These are phyloP conservation scores for Fukomys damarensis DNA, from an alignment of 2,113 vertebrate genomes.

Conservation along the genomic window DNA sequence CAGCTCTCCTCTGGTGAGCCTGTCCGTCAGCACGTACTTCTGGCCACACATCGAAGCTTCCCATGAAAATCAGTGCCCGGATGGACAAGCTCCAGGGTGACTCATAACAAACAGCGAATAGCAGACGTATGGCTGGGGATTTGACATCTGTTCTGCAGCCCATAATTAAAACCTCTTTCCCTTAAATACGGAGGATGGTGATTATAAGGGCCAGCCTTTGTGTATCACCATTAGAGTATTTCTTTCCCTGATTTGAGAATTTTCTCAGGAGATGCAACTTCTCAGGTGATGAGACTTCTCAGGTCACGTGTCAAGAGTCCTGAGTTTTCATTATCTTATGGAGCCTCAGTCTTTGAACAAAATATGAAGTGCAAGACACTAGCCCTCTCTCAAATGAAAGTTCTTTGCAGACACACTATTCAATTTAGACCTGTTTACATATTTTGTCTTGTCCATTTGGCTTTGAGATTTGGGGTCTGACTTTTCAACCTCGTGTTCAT, in stretches of 20 bases:
- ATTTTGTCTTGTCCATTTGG: not conserved
- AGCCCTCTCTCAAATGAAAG: not conserved
- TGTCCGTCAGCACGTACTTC: slow-evolving; percentile 64
- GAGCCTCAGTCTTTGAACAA: not conserved
- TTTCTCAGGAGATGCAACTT: slow-evolving; percentile 28
- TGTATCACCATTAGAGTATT: not conserved
- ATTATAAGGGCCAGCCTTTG: slow-evolving; percentile 17
- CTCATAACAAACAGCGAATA: slow-evolving; percentile 80
- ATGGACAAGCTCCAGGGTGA: slow-evolving; percentile 81
- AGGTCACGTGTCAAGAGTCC: not conserved
- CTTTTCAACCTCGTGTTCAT: not conserved
- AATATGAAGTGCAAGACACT: not conserved
- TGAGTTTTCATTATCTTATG: not conserved
- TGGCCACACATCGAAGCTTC: slow-evolving; percentile 72
- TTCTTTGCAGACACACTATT: not conserved
- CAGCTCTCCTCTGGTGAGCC: slow-evolving; percentile 48
- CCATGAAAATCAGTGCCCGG: slow-evolving; percentile 40
- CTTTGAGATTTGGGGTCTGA: slow-evolving; percentile 9
- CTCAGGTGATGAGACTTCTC: too few species aligned
- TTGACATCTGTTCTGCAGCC: slow-evolving; percentile 80
- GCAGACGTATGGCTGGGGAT: slow-evolving; percentile 69
- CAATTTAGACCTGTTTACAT: not conserved
- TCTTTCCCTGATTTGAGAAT: not conserved
- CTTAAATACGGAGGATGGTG: slow-evolving; percentile 24
- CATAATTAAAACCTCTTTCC: slow-evolving; percentile 75